Percentiles rank a stretch among this genome's conserved stretches.
These are phyloP conservation scores for Centropus unirufus DNA, from an alignment of 2,113 vertebrate genomes.

Conservation along the genomic window DNA sequence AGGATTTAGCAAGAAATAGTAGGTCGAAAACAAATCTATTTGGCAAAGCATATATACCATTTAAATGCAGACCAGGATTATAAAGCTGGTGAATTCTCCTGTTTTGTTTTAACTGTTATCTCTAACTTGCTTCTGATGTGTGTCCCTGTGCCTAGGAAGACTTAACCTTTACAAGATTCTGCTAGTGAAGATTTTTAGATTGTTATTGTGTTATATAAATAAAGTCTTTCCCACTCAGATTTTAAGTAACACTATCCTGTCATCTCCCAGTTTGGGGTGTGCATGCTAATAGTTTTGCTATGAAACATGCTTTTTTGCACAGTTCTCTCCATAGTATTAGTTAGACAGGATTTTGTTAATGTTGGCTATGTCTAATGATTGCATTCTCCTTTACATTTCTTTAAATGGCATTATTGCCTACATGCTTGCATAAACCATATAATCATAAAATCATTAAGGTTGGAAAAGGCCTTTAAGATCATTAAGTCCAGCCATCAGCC, in stretches of 20 bases:
- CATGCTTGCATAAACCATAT: background rate
- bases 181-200: background rate
- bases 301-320: background rate
- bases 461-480: too few species aligned
- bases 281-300: background rate
- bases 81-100: background rate
- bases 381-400: background rate
- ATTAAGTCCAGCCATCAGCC: too few species aligned
- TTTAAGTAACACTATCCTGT: background rate
- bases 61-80: background rate
- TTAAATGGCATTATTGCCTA: background rate
- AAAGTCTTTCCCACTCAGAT: rapidly evolving
- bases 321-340: background rate
- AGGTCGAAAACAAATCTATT: background rate
- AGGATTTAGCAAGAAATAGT: background rate
- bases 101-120: background rate
- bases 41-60: background rate
- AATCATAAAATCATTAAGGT: too few species aligned
- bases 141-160: background rate
- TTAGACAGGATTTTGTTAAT: background rate
- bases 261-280: rapidly evolving
- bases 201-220: background rate
- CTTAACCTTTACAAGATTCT: background rate
- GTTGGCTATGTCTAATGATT: background rate
- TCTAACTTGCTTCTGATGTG: background rate